Evolutionary conservation across 2,797 vertebrate species (phyloP), one percentile per base, ranked within the genome.

Genomic region (Erethizon dorsatum): DNA sequence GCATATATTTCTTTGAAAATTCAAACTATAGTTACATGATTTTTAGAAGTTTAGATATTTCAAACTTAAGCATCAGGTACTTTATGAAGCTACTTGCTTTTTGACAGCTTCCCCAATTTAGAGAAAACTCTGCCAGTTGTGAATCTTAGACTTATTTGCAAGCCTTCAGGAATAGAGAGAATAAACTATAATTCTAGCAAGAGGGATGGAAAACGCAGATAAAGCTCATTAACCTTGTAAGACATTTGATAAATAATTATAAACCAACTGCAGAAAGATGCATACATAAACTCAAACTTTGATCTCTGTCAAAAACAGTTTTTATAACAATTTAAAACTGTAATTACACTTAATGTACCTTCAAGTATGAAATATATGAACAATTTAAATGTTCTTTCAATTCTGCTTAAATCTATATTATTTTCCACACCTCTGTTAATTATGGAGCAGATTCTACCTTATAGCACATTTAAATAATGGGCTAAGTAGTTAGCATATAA

Each of bases 401-500:
- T 96, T 98, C 88, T 95, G 3, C 41, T 73, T 95, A 84, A 97
- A 86, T 96, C 82, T 96, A 88, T 59, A 79, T 85, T 88, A 83
- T 97, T 97, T 96, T 96, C 94, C 96, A 97, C 37, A 90, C 63
- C 71, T 97, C 97, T 97, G 87, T 97, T 97, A 91, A 84, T 87
- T 97, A 94, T 92, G 82, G 92, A 98, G 96, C 94, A 96, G 95
- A 97, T 97, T 97, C 83, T 84, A 84, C 91, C 96, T 84, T 96
- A 88, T 82, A 97, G 90, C 28, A 47, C 65, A 95, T 88, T 96
- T 94, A 97, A 98, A 98, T 96, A 98, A 98, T 97, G 79, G 91
- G 83, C 93, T 95, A 97, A 98, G 96, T 93, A 97, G 97, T 97
- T 97, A 97, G 88, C 96, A 97, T 91, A 92, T 96, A 98, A 98